These are phyloP conservation scores for Pygmarrhopalites habei DNA, from an alignment of 1,140 invertebrate species.

Conservation along the genomic window DNA sequence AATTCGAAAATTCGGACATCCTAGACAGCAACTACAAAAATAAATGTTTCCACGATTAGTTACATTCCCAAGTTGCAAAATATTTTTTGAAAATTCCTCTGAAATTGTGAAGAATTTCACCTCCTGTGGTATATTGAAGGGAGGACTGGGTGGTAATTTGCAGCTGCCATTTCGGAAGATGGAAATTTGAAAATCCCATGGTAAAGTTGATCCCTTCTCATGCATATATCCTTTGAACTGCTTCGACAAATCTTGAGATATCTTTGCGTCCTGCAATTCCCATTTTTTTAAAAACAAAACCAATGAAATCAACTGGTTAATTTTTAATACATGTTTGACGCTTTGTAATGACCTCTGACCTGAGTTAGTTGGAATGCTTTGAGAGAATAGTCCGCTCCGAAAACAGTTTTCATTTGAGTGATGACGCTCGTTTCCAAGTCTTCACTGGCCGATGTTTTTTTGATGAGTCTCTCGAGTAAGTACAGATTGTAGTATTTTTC, in stretches of 20 bases:
- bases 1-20: background rate
- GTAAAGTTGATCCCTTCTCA: background rate
- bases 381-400: background rate
- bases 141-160: background rate
- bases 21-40: background rate
- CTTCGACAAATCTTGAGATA: background rate
- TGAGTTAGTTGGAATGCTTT: background rate
- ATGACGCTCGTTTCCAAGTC: background rate
- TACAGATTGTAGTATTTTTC: conserved; percentile 9
- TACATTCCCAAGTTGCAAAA: background rate
- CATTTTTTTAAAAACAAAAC: background rate
- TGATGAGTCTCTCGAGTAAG: background rate
- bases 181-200: background rate
- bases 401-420: background rate
- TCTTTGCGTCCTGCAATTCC: background rate
- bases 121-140: background rate
- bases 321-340: background rate
- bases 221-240: background rate
- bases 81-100: background rate
- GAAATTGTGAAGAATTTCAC: background rate
- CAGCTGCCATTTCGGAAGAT: background rate
- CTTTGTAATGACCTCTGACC: background rate
- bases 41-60: background rate
- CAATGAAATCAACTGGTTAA: background rate
- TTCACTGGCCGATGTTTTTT: background rate